phyloP scores from a whole-genome alignment of 1,140 invertebrate species.

The Antheraea pernyi region DNA sequence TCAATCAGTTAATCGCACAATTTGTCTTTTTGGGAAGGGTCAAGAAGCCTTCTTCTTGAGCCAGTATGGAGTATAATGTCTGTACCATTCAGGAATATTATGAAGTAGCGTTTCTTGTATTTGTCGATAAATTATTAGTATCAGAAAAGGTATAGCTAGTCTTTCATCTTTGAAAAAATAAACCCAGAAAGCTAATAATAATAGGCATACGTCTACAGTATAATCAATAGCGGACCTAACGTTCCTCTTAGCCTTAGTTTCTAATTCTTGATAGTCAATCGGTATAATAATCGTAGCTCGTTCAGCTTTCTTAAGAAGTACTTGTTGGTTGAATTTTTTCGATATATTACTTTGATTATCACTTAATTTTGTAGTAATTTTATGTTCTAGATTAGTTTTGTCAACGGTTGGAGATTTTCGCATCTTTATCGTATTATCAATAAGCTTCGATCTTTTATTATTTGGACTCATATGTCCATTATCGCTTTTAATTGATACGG shows the following conservation, averaged over 20 bases:
- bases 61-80: slow-evolving; percentile 57
- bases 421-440: slow-evolving; percentile 27
- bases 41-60: slow-evolving; percentile 71
- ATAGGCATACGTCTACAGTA: slow-evolving; percentile 84
- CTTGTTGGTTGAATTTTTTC: slow-evolving; percentile 46
- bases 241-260: slow-evolving; percentile 82
- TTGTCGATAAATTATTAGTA: slow-evolving; percentile 87
- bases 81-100: slow-evolving; percentile 58
- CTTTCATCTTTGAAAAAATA: slow-evolving; percentile 89
- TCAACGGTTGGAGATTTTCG: slow-evolving; percentile 17
- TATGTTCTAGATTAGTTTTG: slow-evolving; percentile 28
- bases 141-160: slow-evolving; percentile 87
- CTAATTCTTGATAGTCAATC: slow-evolving; percentile 75
- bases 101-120: slow-evolving; percentile 80
- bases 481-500: slow-evolving; percentile 5
- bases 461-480: slow-evolving; percentile 24
- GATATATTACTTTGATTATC: slow-evolving; percentile 48
- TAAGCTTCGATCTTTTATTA: slow-evolving; percentile 30
- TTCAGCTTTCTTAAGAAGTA: slow-evolving; percentile 62
- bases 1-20: slow-evolving; percentile 52
- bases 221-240: slow-evolving; percentile 84
- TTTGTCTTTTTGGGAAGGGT: slow-evolving; percentile 64
- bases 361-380: slow-evolving; percentile 38
- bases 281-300: slow-evolving; percentile 70
- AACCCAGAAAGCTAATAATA: slow-evolving; percentile 86